Evolutionary conservation across 2,888 invertebrate genomes (phyloP).

Genomic region (Spicauda simplicius): DNA sequence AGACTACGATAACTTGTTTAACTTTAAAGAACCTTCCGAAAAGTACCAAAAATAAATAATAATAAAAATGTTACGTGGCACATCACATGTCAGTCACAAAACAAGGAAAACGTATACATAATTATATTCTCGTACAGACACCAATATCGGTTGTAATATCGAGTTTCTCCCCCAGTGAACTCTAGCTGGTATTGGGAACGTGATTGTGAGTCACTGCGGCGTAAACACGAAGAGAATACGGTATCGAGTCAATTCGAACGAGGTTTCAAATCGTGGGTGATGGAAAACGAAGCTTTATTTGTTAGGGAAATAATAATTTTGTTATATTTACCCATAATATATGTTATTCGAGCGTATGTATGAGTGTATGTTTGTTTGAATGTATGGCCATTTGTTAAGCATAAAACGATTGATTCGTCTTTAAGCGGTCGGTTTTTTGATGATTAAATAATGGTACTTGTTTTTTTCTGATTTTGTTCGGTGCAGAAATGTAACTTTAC

Average conservation of each 20-base stretch:
- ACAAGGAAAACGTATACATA: background rate
- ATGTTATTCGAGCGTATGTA: too few species aligned
- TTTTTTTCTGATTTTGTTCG: too few species aligned
- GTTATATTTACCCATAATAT: too few species aligned
- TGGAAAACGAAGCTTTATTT: background rate
- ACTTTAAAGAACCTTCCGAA: too few species aligned
- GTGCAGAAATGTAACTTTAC: too few species aligned
- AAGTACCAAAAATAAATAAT: too few species aligned
- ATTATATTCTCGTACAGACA: background rate
- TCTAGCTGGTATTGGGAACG: background rate
- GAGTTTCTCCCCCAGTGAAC: background rate
- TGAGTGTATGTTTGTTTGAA: too few species aligned
- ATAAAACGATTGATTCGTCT: too few species aligned
- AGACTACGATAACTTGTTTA: too few species aligned
- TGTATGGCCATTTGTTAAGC: too few species aligned
- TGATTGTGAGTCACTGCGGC: background rate
- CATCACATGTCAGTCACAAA: background rate
- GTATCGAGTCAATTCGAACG: conserved; percentile 1
- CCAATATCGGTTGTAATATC: background rate
- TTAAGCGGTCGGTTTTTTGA: too few species aligned
- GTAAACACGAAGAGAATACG: background rate
- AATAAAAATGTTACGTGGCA: background rate
- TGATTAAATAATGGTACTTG: too few species aligned
- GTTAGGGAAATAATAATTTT: background rate
- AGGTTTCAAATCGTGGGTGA: background rate